A percentile compares a stretch with the other conserved stretches of the same genome.
These are phyloP conservation scores for Chloromyia formosa DNA, from an alignment of 2,888 invertebrate species.

Conservation along the genomic window DNA sequence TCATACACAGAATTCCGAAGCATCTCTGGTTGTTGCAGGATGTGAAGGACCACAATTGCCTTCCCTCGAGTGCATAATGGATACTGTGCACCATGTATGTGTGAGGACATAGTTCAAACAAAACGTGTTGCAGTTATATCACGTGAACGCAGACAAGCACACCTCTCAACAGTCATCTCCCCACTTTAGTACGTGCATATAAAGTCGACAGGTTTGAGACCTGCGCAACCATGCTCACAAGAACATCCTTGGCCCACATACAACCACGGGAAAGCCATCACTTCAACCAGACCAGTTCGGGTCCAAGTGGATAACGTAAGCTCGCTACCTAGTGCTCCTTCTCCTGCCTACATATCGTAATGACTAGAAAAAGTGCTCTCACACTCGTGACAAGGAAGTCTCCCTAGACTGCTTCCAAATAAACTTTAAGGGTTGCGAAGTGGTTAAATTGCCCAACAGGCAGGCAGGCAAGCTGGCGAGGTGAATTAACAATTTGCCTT, in stretches of 20 bases:
- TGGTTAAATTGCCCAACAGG: slow-evolving; percentile 31
- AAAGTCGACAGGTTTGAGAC: background rate
- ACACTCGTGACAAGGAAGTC: slow-evolving; percentile 21
- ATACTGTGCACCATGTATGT: slow-evolving; percentile 13
- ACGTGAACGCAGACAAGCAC: slow-evolving; percentile 30
- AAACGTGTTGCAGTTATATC: slow-evolving; percentile 39
- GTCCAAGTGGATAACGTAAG: slow-evolving; percentile 7
- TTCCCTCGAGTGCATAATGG: slow-evolving; percentile 41
- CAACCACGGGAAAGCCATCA: slow-evolving; percentile 12
- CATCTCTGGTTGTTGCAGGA: background rate
- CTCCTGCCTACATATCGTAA: slow-evolving; percentile 16
- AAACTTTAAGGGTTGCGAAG: slow-evolving; percentile 43
- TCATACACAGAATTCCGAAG: background rate
- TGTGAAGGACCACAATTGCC: slow-evolving; percentile 32
- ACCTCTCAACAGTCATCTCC: too few species aligned
- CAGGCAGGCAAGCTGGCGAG: too few species aligned
- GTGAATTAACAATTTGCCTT: slow-evolving; percentile 21
- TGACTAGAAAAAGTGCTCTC: slow-evolving; percentile 29
- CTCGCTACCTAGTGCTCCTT: background rate
- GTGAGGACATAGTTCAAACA: slow-evolving; percentile 6
- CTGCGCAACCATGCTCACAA: slow-evolving; percentile 24
- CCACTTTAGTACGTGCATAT: background rate
- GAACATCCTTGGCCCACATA: slow-evolving; percentile 38
- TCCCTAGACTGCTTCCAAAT: slow-evolving; percentile 28
- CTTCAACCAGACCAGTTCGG: slow-evolving; percentile 1